Base-by-base conservation (phyloP, 2,113 vertebrate species). In the Cettia cetti region DNA sequence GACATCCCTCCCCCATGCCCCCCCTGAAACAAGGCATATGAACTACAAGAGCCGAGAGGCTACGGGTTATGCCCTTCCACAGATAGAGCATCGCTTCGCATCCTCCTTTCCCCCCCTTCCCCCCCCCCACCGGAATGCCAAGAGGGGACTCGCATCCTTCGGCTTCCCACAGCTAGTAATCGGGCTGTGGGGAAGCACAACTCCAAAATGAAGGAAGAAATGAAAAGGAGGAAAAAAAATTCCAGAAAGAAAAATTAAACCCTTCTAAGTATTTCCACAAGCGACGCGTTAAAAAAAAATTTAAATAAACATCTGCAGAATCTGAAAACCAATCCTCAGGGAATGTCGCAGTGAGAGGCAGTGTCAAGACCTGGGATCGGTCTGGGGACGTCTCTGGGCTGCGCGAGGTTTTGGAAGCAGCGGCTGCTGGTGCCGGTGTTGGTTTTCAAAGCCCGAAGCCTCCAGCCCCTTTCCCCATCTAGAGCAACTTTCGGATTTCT, bases 401-500 rank as follows among this genome's bases (percentile, higher is more conserved):
- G 63, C 44, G 76, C 52, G 50, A 61, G 84, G 37, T 72, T 93
- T 79, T 61, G 78, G 77, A 27, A 89, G 83, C 66, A 49, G 89
- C 81, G 24, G 70, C 70, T 57, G 61, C 78, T n/a, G 77, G 49
- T 94, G 86, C 81, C 64, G 35, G 81, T 72, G 94, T 37, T 80
- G 92, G 35, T 89, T 95, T 94, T 61, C 91, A 56, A 66, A 96
- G 61, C 95, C 93, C 91, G 50, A 61, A 92, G 47, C 84, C 85
- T 95, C 74, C 90, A 91, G 45, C 71, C 89, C 86, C 11, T 63
- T 53, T 84, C 89, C 88, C 89, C 86, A 33, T 30, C 86, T 33
- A 77, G 66, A 83, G 75, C 61, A 87, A 92, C 71, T 92, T 91
- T 72, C 11, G 54, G 64, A 35, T 95, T 87, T 96, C 68, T 79